Evolutionary conservation across 1,140 invertebrate genomes (phyloP).

Genomic region (Hydropsyche tenuis): DNA sequence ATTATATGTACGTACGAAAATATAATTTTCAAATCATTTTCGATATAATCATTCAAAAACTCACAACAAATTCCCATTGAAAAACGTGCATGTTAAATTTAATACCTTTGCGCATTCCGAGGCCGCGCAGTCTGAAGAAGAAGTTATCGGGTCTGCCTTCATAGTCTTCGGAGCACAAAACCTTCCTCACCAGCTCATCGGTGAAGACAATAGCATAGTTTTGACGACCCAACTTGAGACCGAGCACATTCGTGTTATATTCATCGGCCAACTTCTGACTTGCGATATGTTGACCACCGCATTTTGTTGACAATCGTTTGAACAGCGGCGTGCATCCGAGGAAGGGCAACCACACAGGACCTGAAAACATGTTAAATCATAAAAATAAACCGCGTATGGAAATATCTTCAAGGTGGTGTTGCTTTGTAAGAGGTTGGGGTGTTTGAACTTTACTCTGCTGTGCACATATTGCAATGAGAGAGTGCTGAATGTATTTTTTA

Average conservation of each 20-base stretch:
- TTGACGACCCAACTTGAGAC: constrained; percentile 70
- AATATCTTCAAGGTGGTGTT: too few species aligned
- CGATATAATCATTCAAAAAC: too few species aligned
- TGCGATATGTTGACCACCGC: constrained; percentile 69
- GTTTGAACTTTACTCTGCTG: too few species aligned
- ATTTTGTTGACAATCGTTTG: constrained; percentile 60
- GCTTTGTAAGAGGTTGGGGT: too few species aligned
- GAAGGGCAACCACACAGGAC: constrained; percentile 72
- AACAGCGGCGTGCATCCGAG: constrained; percentile 69
- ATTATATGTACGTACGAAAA: too few species aligned
- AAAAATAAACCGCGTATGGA: too few species aligned
- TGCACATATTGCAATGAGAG: too few species aligned
- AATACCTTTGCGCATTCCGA: constrained; percentile 68
- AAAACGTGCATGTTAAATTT: too few species aligned
- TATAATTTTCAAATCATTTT: too few species aligned
- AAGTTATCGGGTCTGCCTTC: constrained; percentile 77
- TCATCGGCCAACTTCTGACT: constrained; percentile 65
- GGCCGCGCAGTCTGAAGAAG: constrained; percentile 72
- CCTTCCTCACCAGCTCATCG: constrained; percentile 63
- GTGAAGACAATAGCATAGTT: constrained; percentile 69
- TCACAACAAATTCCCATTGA: too few species aligned
- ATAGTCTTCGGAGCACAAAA: constrained; percentile 70
- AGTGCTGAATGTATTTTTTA: too few species aligned
- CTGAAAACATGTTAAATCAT: too few species aligned
- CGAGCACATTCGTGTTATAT: constrained; percentile 70